Base-by-base conservation (phyloP, 2,113 vertebrate species). In the Meles meles region DNA sequence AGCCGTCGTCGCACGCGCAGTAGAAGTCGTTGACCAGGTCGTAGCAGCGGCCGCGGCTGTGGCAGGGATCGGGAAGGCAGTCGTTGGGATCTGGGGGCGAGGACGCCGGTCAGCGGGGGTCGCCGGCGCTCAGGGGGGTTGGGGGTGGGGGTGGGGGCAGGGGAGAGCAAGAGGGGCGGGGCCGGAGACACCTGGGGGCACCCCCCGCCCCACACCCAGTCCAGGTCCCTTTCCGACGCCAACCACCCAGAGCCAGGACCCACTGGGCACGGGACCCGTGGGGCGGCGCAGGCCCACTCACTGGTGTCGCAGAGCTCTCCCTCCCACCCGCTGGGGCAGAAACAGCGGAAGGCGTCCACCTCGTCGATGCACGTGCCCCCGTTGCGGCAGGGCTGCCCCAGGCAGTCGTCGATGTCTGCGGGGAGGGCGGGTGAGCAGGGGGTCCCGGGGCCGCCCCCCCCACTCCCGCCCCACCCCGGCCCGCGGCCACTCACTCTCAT, bases 361-460 rank as follows among this genome's bases (percentile, higher is more conserved):
- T 99, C 99, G 31, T 99, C 99, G 0, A 99, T 99, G 98, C 99
- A 99, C 0, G 99, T 99, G 25, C 99, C 99, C 82, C 99, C 99
- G 1, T 99, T 99, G 94, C 98, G 98, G 98, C 99, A 99, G 1
- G 99, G 99, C 42, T 98, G 99, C 9, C 99, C 98, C 10, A 98
- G 98, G 86, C 99, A 99, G 98, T 99, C 99, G 2, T 99, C 99
- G 13, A 99, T 99, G 98, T 99, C 99, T 99, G 98, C 20, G 49
- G 61, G 42, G 37, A 9, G 23, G 0, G 2, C 0, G 10, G 0
- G 20, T 95, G 61, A 91, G 93, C n/a, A 0, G 23, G 0, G 4
- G 6, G 0, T 44, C 8, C 0, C 1, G 0, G 5, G 14, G 3
- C 61, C 42, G 55, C 14, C 1, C 49, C 47, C 44, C 52, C 4